These are phyloP conservation scores for Labeo rohita DNA, from an alignment of 2,113 vertebrate genomes.

Conservation along the genomic window DNA sequence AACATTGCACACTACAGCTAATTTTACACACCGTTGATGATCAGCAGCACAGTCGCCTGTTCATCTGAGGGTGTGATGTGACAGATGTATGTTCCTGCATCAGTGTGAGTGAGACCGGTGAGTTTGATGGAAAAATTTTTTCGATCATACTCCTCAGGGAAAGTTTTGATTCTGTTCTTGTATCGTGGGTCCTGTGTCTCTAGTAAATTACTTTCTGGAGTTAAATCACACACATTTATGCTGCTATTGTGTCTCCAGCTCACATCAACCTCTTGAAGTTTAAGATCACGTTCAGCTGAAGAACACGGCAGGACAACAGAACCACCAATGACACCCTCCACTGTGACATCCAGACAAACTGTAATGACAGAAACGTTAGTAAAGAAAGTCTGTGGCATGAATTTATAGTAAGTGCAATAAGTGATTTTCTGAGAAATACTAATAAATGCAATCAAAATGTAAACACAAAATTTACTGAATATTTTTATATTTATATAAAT, in stretches of 20 bases:
- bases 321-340: neutral
- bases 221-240: no score
- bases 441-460: no score
- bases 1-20: neutral
- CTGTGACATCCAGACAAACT: neutral
- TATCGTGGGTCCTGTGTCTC: no score
- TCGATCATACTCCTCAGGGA: neutral
- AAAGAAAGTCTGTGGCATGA: no score
- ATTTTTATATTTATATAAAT: no score
- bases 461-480: no score
- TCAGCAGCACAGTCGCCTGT: neutral
- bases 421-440: neutral
- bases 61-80: neutral
- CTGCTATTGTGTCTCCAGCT: no score
- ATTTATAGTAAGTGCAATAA: neutral
- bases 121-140: neutral
- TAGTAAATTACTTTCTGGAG: no score
- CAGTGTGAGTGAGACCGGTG: neutral
- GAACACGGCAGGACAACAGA: no score
- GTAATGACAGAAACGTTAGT: neutral
- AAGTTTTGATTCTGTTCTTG: neutral
- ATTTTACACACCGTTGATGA: neutral
- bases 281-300: no score
- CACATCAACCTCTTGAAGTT: no score
- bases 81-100: neutral